Conservation (phyloP, 1,140 invertebrate species). For the Pachyrhynchus sulphureomaculatus region DNA sequence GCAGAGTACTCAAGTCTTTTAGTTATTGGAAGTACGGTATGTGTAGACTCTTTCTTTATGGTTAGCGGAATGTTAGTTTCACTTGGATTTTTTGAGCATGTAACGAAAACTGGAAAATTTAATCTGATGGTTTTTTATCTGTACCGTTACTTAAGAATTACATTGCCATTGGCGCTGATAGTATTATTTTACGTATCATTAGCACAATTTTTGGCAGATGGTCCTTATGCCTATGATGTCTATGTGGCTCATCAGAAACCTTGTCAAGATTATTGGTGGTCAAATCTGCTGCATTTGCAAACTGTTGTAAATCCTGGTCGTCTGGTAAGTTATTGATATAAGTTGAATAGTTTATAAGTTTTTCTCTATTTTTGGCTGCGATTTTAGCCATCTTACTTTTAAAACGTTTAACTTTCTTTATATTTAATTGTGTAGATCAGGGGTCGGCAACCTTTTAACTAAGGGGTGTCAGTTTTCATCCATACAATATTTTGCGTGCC, state of each 20-base stretch:
- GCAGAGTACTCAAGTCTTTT: constrained; percentile 26
- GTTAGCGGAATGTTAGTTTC: constrained; percentile 55
- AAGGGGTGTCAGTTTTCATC: too few relatives aligned
- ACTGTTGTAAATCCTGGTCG: constrained; percentile 47
- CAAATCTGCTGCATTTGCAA: constrained; percentile 46
- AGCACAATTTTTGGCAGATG: constrained; percentile 44
- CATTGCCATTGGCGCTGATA: constrained; percentile 49
- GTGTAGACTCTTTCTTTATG: constrained; percentile 52
- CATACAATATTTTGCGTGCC: too few relatives aligned
- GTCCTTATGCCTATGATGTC: constrained; percentile 47
- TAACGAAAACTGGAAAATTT: constrained; percentile 42
- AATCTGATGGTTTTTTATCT: constrained; percentile 44
- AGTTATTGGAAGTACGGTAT: constrained; percentile 34
- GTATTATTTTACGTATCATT: constrained; percentile 39
- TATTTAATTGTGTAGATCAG: too few relatives aligned
- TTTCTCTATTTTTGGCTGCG: too few relatives aligned
- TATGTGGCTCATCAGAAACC: constrained; percentile 29
- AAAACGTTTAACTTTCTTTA: too few relatives aligned
- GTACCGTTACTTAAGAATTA: constrained; percentile 47
- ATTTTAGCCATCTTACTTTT: too few relatives aligned
- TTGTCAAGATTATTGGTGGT: constrained; percentile 53
- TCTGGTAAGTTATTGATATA: constrained; percentile 40
- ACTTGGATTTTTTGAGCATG: constrained; percentile 52
- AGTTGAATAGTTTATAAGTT: too few relatives aligned
- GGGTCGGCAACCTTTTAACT: too few relatives aligned